Evolutionary conservation across 2,888 invertebrate genomes (phyloP).

Genomic region (Pollenia angustigena): DNA sequence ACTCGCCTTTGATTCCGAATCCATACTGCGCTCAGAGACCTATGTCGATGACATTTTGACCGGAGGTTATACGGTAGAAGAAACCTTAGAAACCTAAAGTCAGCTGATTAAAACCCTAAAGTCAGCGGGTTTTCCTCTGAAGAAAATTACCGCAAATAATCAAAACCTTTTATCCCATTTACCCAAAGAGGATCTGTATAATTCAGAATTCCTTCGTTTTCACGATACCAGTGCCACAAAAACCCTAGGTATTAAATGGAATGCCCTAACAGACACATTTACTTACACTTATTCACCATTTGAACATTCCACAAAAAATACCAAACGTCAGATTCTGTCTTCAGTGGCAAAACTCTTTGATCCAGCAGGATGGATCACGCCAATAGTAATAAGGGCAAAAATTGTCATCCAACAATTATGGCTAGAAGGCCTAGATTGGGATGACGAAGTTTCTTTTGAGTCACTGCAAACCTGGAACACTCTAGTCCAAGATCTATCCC

Average conservation of each 20-base stretch:
- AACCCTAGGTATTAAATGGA: neutral
- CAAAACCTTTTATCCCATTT: no score
- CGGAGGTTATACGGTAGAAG: no score
- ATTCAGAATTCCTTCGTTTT: neutral
- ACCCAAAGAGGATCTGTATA: neutral
- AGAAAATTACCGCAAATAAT: no score
- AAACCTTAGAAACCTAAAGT: no score
- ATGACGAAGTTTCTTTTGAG: neutral
- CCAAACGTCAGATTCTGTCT: neutral
- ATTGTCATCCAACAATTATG: no score
- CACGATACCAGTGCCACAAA: neutral
- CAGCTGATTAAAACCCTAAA: no score
- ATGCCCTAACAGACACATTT: neutral
- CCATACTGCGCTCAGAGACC: no score
- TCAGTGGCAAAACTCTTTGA: slow-evolving; percentile 3
- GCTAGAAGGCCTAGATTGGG: neutral
- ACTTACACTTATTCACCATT: neutral
- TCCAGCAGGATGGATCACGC: neutral
- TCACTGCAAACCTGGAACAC: slow-evolving; percentile 2
- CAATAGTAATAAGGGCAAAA: no score
- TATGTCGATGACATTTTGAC: no score
- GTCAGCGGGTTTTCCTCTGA: no score
- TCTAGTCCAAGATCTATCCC: neutral
- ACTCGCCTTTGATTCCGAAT: no score
- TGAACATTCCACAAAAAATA: neutral